Evolutionary conservation across 2,113 vertebrate species (phyloP).

Genomic region (Gymnorhina tibicen): DNA sequence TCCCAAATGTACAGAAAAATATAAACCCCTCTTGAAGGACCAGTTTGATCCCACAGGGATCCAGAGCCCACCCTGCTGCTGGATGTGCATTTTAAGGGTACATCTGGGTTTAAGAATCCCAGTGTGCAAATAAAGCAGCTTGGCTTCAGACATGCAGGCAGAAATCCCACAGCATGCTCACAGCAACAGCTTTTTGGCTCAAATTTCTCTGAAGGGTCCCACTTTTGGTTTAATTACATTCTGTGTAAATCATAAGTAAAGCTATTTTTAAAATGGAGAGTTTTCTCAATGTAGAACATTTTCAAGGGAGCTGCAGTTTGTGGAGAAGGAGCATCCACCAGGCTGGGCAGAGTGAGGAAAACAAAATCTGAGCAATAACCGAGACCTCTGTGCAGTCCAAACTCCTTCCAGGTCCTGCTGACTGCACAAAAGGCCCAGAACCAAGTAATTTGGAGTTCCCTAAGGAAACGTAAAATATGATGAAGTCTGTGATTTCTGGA

Average conservation of each 20-base stretch:
- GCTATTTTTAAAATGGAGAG: neutral
- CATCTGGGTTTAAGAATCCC: neutral
- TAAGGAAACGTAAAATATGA: neutral
- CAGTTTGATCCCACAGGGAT: neutral
- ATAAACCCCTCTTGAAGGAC: neutral
- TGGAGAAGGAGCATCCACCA: neutral
- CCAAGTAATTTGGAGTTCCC: neutral
- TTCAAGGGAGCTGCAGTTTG: neutral
- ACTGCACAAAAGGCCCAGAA: neutral
- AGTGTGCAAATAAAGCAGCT: neutral
- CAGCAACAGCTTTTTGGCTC: neutral
- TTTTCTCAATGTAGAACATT: neutral
- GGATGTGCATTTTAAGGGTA: neutral
- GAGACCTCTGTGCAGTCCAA: neutral
- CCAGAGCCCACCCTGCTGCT: neutral
- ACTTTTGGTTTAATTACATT: constrained; percentile 1
- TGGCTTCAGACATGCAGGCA: neutral
- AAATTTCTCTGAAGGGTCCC: neutral
- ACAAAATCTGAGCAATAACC: neutral
- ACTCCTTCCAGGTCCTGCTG: neutral
- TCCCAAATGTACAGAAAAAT: neutral
- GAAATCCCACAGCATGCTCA: neutral
- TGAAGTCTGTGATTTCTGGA: neutral
- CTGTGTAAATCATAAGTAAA: neutral
- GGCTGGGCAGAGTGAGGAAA: neutral